phyloP scores from a whole-genome alignment of 2,888 invertebrate species.

The Yponomeuta cagnagella region DNA sequence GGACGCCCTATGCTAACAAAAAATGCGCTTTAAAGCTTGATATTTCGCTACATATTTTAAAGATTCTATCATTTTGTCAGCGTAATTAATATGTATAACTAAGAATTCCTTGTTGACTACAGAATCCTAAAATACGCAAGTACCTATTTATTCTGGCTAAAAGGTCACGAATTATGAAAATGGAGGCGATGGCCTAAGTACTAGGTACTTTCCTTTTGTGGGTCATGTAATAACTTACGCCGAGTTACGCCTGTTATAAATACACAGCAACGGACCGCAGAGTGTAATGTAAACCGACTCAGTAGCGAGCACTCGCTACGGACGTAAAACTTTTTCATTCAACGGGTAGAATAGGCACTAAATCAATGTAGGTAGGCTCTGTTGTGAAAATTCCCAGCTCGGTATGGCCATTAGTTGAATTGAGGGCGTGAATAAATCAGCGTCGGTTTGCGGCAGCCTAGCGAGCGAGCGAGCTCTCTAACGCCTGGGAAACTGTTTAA shows the following conservation, averaged over 20 bases:
- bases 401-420: slow-evolving; percentile 29
- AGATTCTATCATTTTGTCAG: too few species aligned
- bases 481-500: slow-evolving; percentile 2
- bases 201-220: background rate
- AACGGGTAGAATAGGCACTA: slow-evolving; percentile 9
- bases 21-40: too few species aligned
- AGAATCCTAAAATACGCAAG: background rate
- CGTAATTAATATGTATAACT: too few species aligned
- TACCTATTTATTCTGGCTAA: background rate
- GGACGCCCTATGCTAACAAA: too few species aligned
- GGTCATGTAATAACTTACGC: background rate
- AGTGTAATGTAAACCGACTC: background rate
- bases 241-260: background rate
- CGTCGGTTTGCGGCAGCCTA: slow-evolving; percentile 19
- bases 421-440: slow-evolving; percentile 32
- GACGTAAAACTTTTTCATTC: slow-evolving; percentile 8
- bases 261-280: slow-evolving; percentile 6
- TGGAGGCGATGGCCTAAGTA: background rate
- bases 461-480: slow-evolving; percentile 6
- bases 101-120: too few species aligned
- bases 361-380: slow-evolving; percentile 9
- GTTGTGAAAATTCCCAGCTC: slow-evolving; percentile 23
- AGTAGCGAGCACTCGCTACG: background rate
- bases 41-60: too few species aligned
- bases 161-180: background rate